Evolutionary conservation across 2,888 invertebrate genomes (phyloP).

Genomic region (Platerodrilus igneus): DNA sequence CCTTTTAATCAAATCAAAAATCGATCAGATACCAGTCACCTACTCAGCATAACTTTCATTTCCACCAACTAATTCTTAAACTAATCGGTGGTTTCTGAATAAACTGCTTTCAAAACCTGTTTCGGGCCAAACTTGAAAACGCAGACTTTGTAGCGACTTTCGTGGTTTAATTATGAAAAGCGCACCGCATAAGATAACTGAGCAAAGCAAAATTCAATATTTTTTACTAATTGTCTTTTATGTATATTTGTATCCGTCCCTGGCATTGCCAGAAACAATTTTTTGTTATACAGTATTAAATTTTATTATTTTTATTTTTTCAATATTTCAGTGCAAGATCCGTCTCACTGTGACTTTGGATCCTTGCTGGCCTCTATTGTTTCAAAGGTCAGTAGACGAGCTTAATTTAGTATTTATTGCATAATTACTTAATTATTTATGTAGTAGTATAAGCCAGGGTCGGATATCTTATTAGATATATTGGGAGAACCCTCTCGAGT

Average conservation of each 20-base stretch:
- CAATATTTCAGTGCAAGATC: conserved; percentile 50
- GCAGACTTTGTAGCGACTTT: no score
- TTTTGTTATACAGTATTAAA: conserved; percentile 25
- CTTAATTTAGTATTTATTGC: conserved; percentile 21
- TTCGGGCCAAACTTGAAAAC: no score
- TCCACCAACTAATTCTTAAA: no score
- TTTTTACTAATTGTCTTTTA: no score
- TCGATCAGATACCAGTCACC: no score
- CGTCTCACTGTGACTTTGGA: conserved; percentile 50
- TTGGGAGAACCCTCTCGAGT: conserved; percentile 2
- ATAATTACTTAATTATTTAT: conserved; percentile 23
- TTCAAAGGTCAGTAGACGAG: conserved; percentile 48
- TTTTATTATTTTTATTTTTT: conserved; percentile 40
- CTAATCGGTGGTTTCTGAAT: no score
- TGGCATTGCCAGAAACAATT: conserved; percentile 18
- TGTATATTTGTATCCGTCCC: conserved; percentile 20
- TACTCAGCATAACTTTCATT: no score
- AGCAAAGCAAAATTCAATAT: no score
- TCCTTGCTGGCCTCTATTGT: conserved; percentile 49
- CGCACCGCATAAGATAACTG: no score
- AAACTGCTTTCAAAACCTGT: no score
- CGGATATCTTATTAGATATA: conserved; percentile 18
- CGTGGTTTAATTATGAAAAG: no score
- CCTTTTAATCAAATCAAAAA: no score
- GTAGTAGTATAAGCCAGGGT: conserved; percentile 25